phyloP scores from a whole-genome alignment of 1,140 invertebrate genomes.

The Sminthurides bifidus region DNA sequence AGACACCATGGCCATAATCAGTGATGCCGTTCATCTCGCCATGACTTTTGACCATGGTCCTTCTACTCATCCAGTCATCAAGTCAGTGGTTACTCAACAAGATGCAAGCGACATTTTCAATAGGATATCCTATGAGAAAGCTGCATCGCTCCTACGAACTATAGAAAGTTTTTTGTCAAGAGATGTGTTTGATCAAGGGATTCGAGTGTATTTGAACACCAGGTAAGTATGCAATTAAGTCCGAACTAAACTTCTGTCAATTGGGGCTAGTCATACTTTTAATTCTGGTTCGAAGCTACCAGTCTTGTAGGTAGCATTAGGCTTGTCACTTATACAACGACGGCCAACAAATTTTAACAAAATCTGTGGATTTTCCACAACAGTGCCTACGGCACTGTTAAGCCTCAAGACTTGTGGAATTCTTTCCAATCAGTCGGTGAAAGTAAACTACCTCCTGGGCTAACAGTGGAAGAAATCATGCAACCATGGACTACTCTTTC shows the following conservation, averaged over 20 bases:
- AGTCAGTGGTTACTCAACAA: neutral
- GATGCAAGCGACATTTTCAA: neutral
- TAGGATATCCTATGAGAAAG: neutral
- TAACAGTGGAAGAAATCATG: conserved; percentile 57
- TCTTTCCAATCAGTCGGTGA: conserved; percentile 47
- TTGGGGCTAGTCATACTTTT: too few relatives aligned
- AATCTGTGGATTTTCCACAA: conserved; percentile 2
- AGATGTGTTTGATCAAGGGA: neutral
- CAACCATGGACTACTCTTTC: conserved; percentile 67
- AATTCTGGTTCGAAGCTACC: too few relatives aligned
- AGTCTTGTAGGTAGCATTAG: too few relatives aligned
- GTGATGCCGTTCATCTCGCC: conserved; percentile 2
- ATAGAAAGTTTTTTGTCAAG: neutral
- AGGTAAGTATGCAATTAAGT: conserved; percentile 22
- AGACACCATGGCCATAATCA: neutral
- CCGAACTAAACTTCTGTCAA: neutral
- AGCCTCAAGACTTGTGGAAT: conserved; percentile 57
- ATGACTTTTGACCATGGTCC: conserved; percentile 8
- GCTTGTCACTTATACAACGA: neutral
- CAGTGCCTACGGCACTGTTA: conserved; percentile 51
- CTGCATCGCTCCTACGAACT: neutral
- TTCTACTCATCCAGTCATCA: conserved; percentile 1
- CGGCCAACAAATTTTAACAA: neutral
- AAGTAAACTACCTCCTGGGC: conserved; percentile 44
- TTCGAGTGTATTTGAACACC: conserved; percentile 30